Percentiles rank a stretch among this genome's conserved stretches.
These are phyloP conservation scores for Conistra vaccinii DNA, from an alignment of 2,888 invertebrate species.

Conservation along the genomic window DNA sequence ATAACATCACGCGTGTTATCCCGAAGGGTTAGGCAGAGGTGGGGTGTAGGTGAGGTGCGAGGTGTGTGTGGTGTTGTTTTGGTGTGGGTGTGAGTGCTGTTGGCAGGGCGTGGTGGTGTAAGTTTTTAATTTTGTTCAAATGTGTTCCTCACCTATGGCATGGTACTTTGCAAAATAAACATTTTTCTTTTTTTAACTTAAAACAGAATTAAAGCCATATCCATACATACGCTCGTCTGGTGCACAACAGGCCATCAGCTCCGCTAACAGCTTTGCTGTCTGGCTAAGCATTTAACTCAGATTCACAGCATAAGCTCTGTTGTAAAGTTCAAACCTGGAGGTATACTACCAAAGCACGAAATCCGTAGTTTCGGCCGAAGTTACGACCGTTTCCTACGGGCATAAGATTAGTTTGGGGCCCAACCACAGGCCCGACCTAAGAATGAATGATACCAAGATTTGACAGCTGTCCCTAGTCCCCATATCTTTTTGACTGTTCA, in stretches of 20 bases:
- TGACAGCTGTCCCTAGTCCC: too few relatives aligned
- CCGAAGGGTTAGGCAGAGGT: too few relatives aligned
- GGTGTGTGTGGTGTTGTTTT: too few relatives aligned
- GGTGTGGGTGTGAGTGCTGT: too few relatives aligned
- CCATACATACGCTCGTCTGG: neutral
- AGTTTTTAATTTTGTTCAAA: neutral
- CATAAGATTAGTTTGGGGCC: neutral
- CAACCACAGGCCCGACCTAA: too few relatives aligned
- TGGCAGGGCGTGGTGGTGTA: too few relatives aligned
- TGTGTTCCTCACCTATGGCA: neutral
- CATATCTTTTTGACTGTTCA: too few relatives aligned
- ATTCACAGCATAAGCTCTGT: neutral
- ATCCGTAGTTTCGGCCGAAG: too few relatives aligned
- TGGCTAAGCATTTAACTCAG: rapidly evolving
- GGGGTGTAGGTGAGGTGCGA: too few relatives aligned
- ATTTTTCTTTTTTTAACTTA: neutral
- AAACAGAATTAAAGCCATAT: neutral
- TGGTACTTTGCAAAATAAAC: neutral
- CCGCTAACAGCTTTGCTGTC: neutral
- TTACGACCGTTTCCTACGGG: neutral
- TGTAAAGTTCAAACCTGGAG: neutral
- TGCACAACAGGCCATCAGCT: neutral
- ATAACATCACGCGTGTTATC: too few relatives aligned
- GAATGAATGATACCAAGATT: too few relatives aligned
- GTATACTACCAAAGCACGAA: too few relatives aligned